phyloP scores from a whole-genome alignment of 2,888 invertebrate genomes.

The Bibio marci region DNA sequence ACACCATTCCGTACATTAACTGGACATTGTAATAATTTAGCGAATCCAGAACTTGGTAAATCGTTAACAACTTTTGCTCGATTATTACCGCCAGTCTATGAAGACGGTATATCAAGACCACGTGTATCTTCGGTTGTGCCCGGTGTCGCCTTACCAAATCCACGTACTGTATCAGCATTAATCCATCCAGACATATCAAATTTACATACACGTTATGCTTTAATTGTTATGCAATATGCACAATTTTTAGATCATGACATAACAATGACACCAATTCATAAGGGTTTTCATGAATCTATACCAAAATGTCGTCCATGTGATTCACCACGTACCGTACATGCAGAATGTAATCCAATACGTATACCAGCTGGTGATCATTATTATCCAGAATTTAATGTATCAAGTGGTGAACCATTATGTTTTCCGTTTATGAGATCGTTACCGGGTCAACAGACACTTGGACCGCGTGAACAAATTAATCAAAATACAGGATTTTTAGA shows the following conservation, averaged over 20 bases:
- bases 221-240: slow-evolving; percentile 91
- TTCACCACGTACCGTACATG: slow-evolving; percentile 71
- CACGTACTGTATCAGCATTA: slow-evolving; percentile 67
- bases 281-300: slow-evolving; percentile 79
- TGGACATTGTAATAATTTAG: slow-evolving; percentile 76
- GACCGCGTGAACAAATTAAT: slow-evolving; percentile 84
- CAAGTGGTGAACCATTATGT: slow-evolving; percentile 69
- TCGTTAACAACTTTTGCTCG: slow-evolving; percentile 73
- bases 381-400: slow-evolving; percentile 71
- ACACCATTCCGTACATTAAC: slow-evolving; percentile 56
- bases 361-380: slow-evolving; percentile 78
- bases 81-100: slow-evolving; percentile 69
- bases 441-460: slow-evolving; percentile 75
- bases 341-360: slow-evolving; percentile 85
- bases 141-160: slow-evolving; percentile 65
- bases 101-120: slow-evolving; percentile 75
- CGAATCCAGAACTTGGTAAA: slow-evolving; percentile 67
- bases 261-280: slow-evolving; percentile 84
- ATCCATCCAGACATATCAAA: slow-evolving; percentile 88
- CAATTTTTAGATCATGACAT: slow-evolving; percentile 90
- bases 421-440: slow-evolving; percentile 90
- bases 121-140: slow-evolving; percentile 54
- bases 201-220: slow-evolving; percentile 68
- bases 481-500: slow-evolving; percentile 85
- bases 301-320: slow-evolving; percentile 82